These are phyloP conservation scores for Chromoteleia sp. DNA, from an alignment of 2,888 invertebrate genomes.

Conservation along the genomic window DNA sequence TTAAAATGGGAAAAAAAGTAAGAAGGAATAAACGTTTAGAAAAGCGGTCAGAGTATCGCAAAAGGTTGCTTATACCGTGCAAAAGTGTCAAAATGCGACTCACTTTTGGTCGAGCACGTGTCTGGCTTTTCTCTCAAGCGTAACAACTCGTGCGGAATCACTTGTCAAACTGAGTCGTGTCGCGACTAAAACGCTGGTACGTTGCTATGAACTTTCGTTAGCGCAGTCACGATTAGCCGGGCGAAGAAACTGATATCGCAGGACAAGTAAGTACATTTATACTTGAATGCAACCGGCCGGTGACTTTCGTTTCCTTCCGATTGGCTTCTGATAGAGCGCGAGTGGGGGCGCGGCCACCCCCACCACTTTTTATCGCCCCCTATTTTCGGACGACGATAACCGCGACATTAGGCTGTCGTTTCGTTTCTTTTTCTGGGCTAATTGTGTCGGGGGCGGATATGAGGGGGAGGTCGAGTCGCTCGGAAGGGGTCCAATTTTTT, in stretches of 20 bases:
- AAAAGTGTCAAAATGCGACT: conserved; percentile 14
- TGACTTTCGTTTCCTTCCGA: conserved; percentile 79
- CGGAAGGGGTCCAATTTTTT: conserved; percentile 20
- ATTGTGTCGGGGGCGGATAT: conserved; percentile 20
- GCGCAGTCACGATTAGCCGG: conserved; percentile 52
- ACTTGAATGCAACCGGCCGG: conserved; percentile 82
- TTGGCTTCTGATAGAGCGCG: conserved; percentile 77
- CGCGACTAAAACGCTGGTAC: conserved; percentile 18
- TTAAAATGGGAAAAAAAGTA: background rate
- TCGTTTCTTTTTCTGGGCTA: conserved; percentile 37
- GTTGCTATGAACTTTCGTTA: conserved; percentile 48
- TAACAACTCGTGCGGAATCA: conserved; percentile 36
- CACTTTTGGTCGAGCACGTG: conserved; percentile 45
- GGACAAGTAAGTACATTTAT: conserved; percentile 79
- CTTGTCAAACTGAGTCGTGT: conserved; percentile 48
- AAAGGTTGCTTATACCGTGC: no score
- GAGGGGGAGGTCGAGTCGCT: conserved; percentile 4
- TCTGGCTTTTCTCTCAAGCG: background rate
- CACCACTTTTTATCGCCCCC: conserved; percentile 53
- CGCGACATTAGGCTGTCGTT: background rate
- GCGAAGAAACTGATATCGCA: conserved; percentile 70
- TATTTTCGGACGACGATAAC: conserved; percentile 51
- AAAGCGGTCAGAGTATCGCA: background rate
- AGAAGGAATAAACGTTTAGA: background rate
- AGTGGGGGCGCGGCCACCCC: conserved; percentile 71